Percentiles rank a stretch among this genome's conserved stretches.
These are phyloP conservation scores for Pycnomerus fuliginosus DNA, from an alignment of 2,888 invertebrate genomes.

Conservation along the genomic window DNA sequence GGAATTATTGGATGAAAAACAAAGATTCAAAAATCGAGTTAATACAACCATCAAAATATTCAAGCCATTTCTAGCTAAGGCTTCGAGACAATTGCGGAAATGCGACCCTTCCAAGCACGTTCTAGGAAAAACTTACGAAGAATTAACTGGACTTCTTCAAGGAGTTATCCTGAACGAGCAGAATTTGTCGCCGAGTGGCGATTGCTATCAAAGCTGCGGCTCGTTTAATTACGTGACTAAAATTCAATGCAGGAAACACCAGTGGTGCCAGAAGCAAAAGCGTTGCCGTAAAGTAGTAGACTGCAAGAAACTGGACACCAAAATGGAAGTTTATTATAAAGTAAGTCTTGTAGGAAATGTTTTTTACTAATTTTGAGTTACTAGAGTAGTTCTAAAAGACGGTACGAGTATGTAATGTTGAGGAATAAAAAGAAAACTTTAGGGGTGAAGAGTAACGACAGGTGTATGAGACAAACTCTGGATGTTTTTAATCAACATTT, in stretches of 20 bases:
- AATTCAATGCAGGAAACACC: conserved; percentile 70
- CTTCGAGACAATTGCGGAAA: conserved; percentile 71
- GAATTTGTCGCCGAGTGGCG: conserved; percentile 73
- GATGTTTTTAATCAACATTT: no score
- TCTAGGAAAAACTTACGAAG: conserved; percentile 68
- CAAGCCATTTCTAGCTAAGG: no score
- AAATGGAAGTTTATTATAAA: no score
- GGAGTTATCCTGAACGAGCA: conserved; percentile 89
- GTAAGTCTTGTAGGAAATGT: no score
- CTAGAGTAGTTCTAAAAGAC: no score
- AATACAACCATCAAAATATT: no score
- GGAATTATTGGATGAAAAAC: neutral
- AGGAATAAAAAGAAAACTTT: no score
- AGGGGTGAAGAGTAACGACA: no score
- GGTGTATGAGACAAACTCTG: no score
- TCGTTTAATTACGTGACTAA: conserved; percentile 73
- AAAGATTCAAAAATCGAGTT: neutral
- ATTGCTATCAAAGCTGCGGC: conserved; percentile 79
- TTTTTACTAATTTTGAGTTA: no score
- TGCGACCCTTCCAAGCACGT: conserved; percentile 73
- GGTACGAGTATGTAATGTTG: no score
- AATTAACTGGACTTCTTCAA: conserved; percentile 78
- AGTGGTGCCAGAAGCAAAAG: conserved; percentile 68
- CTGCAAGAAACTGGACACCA: conserved; percentile 92
- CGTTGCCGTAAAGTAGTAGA: conserved; percentile 76